phyloP scores from a whole-genome alignment of 2,113 vertebrate genomes.

The Dunckerocampus dactyliophorus region DNA sequence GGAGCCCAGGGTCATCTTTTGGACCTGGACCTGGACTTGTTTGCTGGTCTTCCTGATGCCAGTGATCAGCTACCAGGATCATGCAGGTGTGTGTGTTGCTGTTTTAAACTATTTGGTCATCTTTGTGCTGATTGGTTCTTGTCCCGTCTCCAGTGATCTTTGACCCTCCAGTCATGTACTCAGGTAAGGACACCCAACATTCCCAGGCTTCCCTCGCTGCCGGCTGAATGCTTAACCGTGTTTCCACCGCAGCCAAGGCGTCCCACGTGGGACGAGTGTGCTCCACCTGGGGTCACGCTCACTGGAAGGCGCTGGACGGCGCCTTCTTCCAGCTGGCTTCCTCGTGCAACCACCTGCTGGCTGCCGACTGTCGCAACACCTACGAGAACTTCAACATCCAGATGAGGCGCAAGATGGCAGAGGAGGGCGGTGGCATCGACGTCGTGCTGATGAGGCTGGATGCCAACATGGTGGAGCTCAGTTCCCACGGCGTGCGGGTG shows the following conservation, averaged over 20 bases:
- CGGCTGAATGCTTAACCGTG: no score
- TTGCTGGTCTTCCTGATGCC: no score
- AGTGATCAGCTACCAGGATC: no score
- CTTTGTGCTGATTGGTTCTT: no score
- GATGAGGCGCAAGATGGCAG: background rate
- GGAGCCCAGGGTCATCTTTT: no score
- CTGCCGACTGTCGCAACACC: background rate
- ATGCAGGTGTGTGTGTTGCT: no score
- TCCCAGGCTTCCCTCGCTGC: no score
- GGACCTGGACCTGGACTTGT: no score
- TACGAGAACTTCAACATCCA: slow-evolving; percentile 1
- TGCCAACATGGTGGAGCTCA: background rate
- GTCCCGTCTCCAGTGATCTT: no score
- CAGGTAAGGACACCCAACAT: no score
- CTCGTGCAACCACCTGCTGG: slow-evolving; percentile 1
- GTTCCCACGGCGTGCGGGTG: background rate
- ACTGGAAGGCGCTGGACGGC: slow-evolving; percentile 3
- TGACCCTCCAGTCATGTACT: no score
- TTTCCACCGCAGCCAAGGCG: background rate
- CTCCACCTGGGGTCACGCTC: background rate
- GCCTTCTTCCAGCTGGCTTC: background rate
- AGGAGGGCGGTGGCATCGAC: background rate
- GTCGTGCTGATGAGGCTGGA: background rate
- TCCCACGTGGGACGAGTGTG: background rate
- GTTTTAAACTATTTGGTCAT: no score